phyloP scores from a whole-genome alignment of 2,113 vertebrate genomes.

The Podarcis raffonei region DNA sequence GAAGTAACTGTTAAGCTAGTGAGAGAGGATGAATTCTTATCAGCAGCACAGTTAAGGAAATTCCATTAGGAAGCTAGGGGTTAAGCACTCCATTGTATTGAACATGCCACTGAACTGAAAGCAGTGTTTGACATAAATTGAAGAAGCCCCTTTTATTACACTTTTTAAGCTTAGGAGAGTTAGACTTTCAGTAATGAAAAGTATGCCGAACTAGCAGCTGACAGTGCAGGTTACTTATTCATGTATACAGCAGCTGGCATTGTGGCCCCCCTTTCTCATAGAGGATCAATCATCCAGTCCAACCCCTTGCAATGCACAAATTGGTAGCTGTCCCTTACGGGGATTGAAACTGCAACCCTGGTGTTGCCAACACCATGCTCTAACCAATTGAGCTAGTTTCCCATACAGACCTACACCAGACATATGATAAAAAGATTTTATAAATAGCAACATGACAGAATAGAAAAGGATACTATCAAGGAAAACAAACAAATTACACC shows the following conservation, averaged over 20 bases:
- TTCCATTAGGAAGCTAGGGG: too few species aligned
- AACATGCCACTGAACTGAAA: not conserved
- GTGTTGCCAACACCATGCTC: too few species aligned
- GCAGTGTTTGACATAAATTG: not conserved
- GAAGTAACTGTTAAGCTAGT: not conserved
- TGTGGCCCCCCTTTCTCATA: too few species aligned
- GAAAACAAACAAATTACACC: not conserved
- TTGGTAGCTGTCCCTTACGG: too few species aligned
- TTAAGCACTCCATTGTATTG: too few species aligned
- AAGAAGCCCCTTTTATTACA: not conserved
- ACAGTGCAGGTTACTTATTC: not conserved
- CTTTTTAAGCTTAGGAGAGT: too few species aligned
- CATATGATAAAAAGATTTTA: not conserved
- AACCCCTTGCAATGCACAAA: too few species aligned
- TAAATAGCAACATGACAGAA: not conserved
- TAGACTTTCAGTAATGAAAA: not conserved
- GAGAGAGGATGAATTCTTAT: too few species aligned
- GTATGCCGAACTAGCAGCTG: not conserved
- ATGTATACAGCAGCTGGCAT: not conserved
- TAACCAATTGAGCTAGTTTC: too few species aligned
- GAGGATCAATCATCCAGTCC: too few species aligned
- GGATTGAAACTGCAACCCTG: too few species aligned
- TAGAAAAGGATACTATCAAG: not conserved
- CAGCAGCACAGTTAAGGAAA: not conserved
- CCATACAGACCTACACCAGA: not conserved